Evolutionary conservation across 1,140 invertebrate genomes (phyloP).

Genomic region (Euglossa dilemma): DNA sequence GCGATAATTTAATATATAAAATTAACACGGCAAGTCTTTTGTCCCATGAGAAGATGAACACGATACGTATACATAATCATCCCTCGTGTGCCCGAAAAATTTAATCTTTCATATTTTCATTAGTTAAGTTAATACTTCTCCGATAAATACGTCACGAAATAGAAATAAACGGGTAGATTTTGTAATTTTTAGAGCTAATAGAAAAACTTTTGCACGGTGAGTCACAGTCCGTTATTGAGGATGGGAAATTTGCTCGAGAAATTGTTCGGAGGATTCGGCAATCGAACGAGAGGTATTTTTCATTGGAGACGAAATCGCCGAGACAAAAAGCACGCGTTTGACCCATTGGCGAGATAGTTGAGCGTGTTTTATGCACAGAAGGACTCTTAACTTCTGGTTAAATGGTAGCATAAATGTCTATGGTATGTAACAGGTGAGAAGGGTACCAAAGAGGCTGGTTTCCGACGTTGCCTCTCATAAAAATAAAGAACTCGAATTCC

Average conservation of each 20-base stretch:
- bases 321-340: conserved; percentile 16
- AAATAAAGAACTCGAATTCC: conserved; percentile 77
- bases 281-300: conserved; percentile 8
- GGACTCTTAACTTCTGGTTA: conserved; percentile 63
- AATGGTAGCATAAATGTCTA: conserved; percentile 63
- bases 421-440: conserved; percentile 75
- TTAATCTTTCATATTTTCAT: not conserved
- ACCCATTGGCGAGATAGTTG: conserved; percentile 25
- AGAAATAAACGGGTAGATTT: no score
- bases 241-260: not conserved
- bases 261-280: not conserved
- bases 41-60: not conserved
- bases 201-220: not conserved
- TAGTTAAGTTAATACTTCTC: not conserved
- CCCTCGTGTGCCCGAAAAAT: not conserved
- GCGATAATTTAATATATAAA: conserved; percentile 11
- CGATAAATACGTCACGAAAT: not conserved
- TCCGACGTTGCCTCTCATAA: conserved; percentile 69
- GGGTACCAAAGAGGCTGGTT: conserved; percentile 67
- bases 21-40: not conserved
- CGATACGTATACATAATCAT: not conserved
- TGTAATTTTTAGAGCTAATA: no score
- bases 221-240: not conserved
- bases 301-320: not conserved
- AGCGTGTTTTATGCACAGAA: conserved; percentile 53